Evolutionary conservation across 1,140 invertebrate species (phyloP).

Genomic region (Caenorhabditis tropicalis): DNA sequence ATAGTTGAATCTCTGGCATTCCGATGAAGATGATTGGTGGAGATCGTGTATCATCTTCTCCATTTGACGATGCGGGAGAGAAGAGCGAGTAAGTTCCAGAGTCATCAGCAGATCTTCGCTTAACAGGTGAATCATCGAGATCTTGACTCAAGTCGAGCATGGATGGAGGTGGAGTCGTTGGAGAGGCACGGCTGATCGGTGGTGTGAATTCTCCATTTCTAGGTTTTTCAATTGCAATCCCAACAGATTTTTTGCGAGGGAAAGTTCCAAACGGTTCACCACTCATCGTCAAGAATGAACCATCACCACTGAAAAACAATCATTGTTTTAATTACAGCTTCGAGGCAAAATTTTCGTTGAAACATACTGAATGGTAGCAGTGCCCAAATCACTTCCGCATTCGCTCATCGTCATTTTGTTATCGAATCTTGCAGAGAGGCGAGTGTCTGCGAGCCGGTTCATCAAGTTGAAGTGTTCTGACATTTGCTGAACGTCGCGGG

Average conservation of each 20-base stretch:
- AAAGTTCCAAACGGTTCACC: slow-evolving; percentile 31
- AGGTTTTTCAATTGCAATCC: slow-evolving; percentile 16
- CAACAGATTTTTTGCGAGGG: not conserved
- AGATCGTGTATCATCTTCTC: not conserved
- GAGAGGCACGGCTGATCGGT: slow-evolving; percentile 40
- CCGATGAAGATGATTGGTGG: not conserved
- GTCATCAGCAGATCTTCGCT: slow-evolving; percentile 18
- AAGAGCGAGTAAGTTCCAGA: not conserved
- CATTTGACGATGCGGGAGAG: slow-evolving; percentile 9
- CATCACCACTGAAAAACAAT: slow-evolving; percentile 42
- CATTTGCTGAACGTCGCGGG: slow-evolving; percentile 70
- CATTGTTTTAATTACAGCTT: not conserved
- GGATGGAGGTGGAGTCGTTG: slow-evolving; percentile 44
- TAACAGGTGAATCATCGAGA: not conserved
- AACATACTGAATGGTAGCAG: slow-evolving; percentile 14
- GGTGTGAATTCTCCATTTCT: slow-evolving; percentile 16
- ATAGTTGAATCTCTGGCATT: not conserved
- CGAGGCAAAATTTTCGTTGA: not conserved
- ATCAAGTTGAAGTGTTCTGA: slow-evolving; percentile 66
- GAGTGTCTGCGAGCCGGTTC: slow-evolving; percentile 57
- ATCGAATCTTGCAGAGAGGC: not conserved
- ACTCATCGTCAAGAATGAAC: not conserved
- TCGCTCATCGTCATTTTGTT: slow-evolving; percentile 40
- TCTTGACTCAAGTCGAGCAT: slow-evolving; percentile 25
- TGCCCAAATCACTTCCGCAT: not conserved